Conservation (phyloP, 2,888 invertebrate species). For the Drosophila pseudotalamancana region DNA sequence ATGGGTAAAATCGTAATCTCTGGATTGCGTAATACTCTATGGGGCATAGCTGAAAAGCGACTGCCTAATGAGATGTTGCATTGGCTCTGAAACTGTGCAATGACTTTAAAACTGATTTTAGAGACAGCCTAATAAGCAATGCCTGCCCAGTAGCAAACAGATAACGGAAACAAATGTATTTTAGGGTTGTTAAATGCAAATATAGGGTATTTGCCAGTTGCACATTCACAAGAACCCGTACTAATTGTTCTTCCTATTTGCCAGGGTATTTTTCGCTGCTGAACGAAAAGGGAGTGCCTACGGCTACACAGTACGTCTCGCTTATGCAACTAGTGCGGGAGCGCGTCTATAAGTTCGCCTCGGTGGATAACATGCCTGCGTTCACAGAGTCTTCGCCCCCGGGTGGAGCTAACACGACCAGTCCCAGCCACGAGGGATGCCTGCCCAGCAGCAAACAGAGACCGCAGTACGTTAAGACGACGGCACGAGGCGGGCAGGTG, state of each 20-base stretch:
- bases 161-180: no score
- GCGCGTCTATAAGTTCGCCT: slow-evolving; percentile 86
- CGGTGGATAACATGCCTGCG: slow-evolving; percentile 84
- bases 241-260: slow-evolving; percentile 41
- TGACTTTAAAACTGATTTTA: no score
- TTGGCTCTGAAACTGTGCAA: neutral
- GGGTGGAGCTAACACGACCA: slow-evolving; percentile 61
- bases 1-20: slow-evolving; percentile 22
- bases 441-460: slow-evolving; percentile 74
- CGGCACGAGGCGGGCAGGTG: slow-evolving; percentile 89
- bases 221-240: no score
- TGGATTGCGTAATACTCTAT: slow-evolving; percentile 6
- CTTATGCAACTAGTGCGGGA: slow-evolving; percentile 88
- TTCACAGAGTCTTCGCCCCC: slow-evolving; percentile 83
- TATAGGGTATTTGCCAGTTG: no score
- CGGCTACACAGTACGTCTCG: slow-evolving; percentile 88
- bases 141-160: no score
- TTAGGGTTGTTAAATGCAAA: no score
- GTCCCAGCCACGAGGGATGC: slow-evolving; percentile 78
- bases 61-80: neutral
- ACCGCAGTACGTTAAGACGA: slow-evolving; percentile 88
- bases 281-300: slow-evolving; percentile 88
- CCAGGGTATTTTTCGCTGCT: slow-evolving; percentile 89
- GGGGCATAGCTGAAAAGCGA: neutral
- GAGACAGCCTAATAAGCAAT: no score